phyloP scores from a whole-genome alignment of 1,140 invertebrate genomes.

The Macrobrachium rosenbergii region DNA sequence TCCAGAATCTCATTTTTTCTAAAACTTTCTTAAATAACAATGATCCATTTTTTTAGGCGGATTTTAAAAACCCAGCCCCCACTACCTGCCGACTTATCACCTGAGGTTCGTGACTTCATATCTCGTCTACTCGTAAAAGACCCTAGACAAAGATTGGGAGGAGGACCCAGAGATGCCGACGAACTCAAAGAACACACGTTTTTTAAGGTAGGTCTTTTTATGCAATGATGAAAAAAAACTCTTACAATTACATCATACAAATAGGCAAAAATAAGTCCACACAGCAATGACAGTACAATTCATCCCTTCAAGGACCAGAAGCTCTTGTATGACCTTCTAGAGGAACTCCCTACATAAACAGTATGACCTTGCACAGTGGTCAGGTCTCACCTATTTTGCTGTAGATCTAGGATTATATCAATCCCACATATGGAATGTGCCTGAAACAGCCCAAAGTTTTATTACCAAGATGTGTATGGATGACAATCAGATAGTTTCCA shows the following conservation, averaged over 20 bases:
- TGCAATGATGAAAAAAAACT: no score
- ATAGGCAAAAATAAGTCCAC: no score
- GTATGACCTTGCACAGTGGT: no score
- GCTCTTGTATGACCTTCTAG: background rate
- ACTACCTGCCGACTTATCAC: slow-evolving; percentile 81
- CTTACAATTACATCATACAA: no score
- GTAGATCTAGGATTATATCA: no score
- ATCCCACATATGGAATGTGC: no score
- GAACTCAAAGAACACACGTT: slow-evolving; percentile 91
- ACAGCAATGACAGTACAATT: background rate
- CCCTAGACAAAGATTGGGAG: slow-evolving; percentile 86
- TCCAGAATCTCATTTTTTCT: background rate
- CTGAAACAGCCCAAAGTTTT: no score
- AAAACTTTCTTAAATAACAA: slow-evolving; percentile 1
- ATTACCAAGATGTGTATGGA: no score
- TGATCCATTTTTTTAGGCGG: slow-evolving; percentile 73
- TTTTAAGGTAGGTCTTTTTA: slow-evolving; percentile 75
- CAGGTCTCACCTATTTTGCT: no score
- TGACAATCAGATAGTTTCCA: background rate
- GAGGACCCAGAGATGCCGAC: slow-evolving; percentile 82
- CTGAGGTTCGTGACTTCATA: slow-evolving; percentile 78
- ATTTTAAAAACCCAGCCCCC: slow-evolving; percentile 90
- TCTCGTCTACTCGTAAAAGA: slow-evolving; percentile 88
- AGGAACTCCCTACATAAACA: background rate
- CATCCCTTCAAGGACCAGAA: no score